These are phyloP conservation scores for Chrysomallon squamiferum DNA, from an alignment of 1,140 invertebrate species.

Conservation along the genomic window DNA sequence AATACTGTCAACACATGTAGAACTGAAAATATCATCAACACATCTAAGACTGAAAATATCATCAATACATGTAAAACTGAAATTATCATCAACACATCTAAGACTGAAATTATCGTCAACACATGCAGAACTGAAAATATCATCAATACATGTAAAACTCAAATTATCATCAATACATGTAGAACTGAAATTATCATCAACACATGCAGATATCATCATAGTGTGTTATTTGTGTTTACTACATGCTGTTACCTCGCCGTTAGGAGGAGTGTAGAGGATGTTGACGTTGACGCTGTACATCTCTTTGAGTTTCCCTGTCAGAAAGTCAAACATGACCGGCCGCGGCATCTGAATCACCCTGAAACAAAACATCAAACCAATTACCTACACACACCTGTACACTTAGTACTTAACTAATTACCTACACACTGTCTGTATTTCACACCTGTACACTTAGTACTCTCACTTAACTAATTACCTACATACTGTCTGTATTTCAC, in stretches of 20 bases:
- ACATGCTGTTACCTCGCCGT: slow-evolving; percentile 54
- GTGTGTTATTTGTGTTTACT: too few species aligned
- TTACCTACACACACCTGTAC: too few species aligned
- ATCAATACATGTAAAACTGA: not conserved
- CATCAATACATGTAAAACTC: not conserved
- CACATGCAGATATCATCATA: too few species aligned
- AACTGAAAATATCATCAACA: too few species aligned
- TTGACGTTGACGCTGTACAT: slow-evolving; percentile 44
- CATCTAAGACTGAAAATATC: not conserved
- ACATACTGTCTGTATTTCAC: too few species aligned
- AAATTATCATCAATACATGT: not conserved
- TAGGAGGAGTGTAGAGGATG: slow-evolving; percentile 49
- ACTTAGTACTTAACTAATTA: too few species aligned
- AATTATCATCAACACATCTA: not conserved
- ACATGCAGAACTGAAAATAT: too few species aligned
- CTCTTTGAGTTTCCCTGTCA: slow-evolving; percentile 39
- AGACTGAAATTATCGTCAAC: not conserved
- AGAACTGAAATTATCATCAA: too few species aligned
- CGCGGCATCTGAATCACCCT: slow-evolving; percentile 33
- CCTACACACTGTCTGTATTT: too few species aligned
- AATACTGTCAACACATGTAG: too few species aligned
- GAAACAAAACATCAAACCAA: not conserved
- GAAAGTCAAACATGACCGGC: slow-evolving; percentile 36
- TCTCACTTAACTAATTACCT: too few species aligned
- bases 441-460: too few species aligned